Evolutionary conservation across 2,888 invertebrate genomes (phyloP).

Genomic region (Polietes domitor): DNA sequence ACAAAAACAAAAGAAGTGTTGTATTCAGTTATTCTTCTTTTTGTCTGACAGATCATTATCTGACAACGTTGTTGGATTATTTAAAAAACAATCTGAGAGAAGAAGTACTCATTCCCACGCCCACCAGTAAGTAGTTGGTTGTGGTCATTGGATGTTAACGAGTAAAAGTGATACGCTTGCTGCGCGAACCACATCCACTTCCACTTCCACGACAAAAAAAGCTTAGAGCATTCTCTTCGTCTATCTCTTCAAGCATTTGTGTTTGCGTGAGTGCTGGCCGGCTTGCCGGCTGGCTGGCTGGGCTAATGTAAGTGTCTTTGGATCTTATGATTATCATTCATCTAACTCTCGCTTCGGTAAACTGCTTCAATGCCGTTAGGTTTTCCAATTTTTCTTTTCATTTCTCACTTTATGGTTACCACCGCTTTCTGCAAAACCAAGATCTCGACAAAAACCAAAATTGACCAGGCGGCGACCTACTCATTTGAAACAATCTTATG

Average conservation of each 20-base stretch:
- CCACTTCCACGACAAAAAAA: not conserved
- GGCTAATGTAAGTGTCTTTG: not conserved
- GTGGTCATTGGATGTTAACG: constrained; percentile 27
- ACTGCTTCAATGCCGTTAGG: constrained; percentile 31
- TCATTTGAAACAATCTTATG: constrained; percentile 22
- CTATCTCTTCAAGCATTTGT: not conserved
- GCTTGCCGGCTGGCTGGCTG: not conserved
- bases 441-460: not conserved
- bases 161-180: constrained; percentile 50
- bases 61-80: not conserved
- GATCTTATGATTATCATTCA: constrained; percentile 13
- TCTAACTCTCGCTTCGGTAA: constrained; percentile 40
- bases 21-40: not conserved
- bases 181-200: not conserved
- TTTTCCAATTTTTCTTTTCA: constrained; percentile 25
- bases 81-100: not conserved
- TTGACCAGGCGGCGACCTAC: constrained; percentile 2
- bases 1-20: constrained; percentile 13
- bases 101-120: constrained; percentile 52
- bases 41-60: constrained; percentile 18
- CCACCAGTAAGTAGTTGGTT: constrained; percentile 16
- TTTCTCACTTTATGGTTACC: not conserved
- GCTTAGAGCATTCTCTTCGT: not conserved
- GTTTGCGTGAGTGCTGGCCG: not conserved
- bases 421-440: not conserved